Evolutionary conservation across 1,140 invertebrate genomes (phyloP).

Genomic region (Capitella teleta): DNA sequence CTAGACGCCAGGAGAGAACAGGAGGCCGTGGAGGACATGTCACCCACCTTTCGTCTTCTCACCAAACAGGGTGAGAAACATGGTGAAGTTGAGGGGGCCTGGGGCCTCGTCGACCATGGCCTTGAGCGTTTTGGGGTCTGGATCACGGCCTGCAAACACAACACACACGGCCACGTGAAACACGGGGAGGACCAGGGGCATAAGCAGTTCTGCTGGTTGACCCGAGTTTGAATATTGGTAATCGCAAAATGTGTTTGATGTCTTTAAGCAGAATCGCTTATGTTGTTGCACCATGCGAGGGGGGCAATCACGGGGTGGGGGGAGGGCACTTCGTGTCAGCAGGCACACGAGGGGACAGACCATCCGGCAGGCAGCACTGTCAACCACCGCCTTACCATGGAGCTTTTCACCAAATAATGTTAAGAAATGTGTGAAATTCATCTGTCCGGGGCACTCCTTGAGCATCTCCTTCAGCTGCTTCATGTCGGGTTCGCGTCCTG

Average conservation of each 20-base stretch:
- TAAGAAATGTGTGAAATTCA: conserved; percentile 99
- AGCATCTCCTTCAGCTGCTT: conserved; percentile 94
- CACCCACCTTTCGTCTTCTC: conserved; percentile 50
- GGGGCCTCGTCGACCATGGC: conserved; percentile 51
- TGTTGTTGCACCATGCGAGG: too few relatives aligned
- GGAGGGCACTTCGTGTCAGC: too few relatives aligned
- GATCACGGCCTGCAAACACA: conserved; percentile 32
- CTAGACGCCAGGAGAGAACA: too few relatives aligned
- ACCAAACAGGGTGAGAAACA: conserved; percentile 53
- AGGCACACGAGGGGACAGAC: too few relatives aligned
- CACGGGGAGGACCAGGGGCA: too few relatives aligned
- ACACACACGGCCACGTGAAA: background rate
- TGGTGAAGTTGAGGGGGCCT: conserved; percentile 54
- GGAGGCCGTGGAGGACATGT: too few relatives aligned
- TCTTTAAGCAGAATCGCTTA: too few relatives aligned
- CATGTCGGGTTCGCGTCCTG: conserved; percentile 55
- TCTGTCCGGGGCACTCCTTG: conserved; percentile 91
- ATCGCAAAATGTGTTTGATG: too few relatives aligned
- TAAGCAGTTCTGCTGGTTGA: too few relatives aligned
- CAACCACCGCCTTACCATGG: conserved; percentile 54
- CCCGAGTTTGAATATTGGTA: too few relatives aligned
- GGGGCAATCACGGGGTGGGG: too few relatives aligned
- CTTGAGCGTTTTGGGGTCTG: conserved; percentile 46
- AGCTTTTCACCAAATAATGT: conserved; percentile 83
- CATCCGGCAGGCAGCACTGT: conserved; percentile 46